These are phyloP conservation scores for Felis chaus DNA, from an alignment of 2,113 vertebrate genomes.

Conservation along the genomic window DNA sequence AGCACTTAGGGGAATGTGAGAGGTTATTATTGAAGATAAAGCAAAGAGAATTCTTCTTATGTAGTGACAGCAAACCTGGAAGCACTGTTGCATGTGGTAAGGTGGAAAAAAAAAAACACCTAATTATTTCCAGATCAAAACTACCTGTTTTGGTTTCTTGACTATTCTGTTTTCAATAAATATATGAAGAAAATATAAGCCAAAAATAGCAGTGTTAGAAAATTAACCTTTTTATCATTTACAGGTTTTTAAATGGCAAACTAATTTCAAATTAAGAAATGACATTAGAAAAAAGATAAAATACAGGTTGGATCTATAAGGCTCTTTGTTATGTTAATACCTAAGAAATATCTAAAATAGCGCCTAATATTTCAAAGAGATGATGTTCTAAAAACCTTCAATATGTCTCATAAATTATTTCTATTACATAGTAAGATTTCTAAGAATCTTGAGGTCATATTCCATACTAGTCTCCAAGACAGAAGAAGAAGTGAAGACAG, in stretches of 20 bases:
- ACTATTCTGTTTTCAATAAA: neutral
- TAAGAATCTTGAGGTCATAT: neutral
- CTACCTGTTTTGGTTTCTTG: neutral
- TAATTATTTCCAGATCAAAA: neutral
- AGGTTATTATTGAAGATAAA: neutral
- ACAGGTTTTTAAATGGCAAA: neutral
- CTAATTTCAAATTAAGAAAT: neutral
- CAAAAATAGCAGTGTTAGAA: neutral
- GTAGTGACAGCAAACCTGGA: neutral
- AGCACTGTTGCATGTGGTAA: neutral
- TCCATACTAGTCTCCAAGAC: neutral
- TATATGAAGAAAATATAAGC: neutral
- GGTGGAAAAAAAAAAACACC: neutral
- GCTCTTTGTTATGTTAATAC: neutral
- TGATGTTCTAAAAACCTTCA: neutral
- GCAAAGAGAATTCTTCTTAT: neutral
- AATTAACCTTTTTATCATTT: neutral
- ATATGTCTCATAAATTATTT: neutral
- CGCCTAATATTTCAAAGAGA: neutral
- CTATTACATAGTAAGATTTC: neutral
- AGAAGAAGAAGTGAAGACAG: neutral
- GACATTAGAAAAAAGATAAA: neutral
- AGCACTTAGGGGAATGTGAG: neutral
- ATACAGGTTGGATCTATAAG: neutral
- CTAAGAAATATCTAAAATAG: neutral